Evolutionary conservation across 2,888 invertebrate genomes (phyloP), one percentile per base, ranked within the genome.

Genomic region (Nephrocerus scutellatus): DNA sequence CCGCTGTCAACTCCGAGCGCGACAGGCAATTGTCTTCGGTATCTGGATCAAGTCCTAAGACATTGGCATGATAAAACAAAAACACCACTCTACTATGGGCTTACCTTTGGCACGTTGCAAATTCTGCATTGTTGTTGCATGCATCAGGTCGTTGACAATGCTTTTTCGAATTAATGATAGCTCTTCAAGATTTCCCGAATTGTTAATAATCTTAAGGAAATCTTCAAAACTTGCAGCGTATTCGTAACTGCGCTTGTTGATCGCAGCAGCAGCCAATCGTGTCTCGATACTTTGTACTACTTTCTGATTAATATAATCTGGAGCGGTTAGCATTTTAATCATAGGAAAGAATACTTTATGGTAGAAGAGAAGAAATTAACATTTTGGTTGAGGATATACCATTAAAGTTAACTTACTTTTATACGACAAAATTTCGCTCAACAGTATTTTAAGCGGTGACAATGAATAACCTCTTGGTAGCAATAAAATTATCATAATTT

Each of bases 61-160:
- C 6, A 18, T 26, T 6, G 13, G 18, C 12, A 23, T 18, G 8
- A 9, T 26, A 14, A 6, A 26, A 29, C n/a, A 16, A 14, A 18
- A 19, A n/a, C 7, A 20, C 22, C 9, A 13, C 15, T 31, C 10
- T 24, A 16, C 28, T 16, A 16, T 30, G 18, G 12, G 10, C 6
- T 6, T 42, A 30, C 86, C 89, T 71, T 87, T 85, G 6, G 87
- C 82, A 53, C 88, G 76, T 68, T 90, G 90, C 44, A 91, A 73
- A 61, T 90, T 91, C 69, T 90, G 88, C 49, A 90, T 76, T 2
- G 89, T 88, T 12, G 91, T 90, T 1, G 90, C 90, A 73, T 92
- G 89, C 84, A 92, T 89, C 53, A 92, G 83, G 73, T 91, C 91
- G 29, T 85, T 86, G 5, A 91, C 85, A 50, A 92, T 88, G 55